Conservation (phyloP, 2,888 invertebrate genomes). For the Anoplius nigerrimus region DNA sequence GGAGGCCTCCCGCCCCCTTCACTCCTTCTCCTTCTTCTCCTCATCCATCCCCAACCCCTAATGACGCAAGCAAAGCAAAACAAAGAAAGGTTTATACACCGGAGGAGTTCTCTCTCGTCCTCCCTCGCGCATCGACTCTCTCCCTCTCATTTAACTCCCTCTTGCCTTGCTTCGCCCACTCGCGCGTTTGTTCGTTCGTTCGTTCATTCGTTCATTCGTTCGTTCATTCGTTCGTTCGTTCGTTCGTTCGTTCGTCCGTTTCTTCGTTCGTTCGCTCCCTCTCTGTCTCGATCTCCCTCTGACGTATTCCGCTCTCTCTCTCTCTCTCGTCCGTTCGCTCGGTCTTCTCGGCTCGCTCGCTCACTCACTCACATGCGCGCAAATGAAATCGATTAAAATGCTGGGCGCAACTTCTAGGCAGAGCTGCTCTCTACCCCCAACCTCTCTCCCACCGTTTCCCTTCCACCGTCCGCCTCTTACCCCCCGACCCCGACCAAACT, state of each 20-base stretch:
- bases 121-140: constrained; percentile 39
- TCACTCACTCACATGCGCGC: constrained; percentile 80
- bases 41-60: constrained; percentile 72
- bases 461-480: constrained; percentile 11
- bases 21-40: constrained; percentile 52
- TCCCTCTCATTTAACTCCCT: constrained; percentile 9
- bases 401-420: constrained; percentile 80
- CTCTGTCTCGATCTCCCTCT: constrained; percentile 35
- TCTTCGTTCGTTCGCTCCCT: constrained; percentile 8
- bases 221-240: constrained; percentile 5
- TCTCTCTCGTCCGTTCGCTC: constrained; percentile 30
- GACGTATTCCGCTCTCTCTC: constrained; percentile 21
- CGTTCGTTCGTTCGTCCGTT: constrained; percentile 23
- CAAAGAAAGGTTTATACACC: constrained; percentile 76
- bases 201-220: constrained; percentile 34
- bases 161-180: constrained; percentile 20
- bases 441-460: background rate
- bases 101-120: constrained; percentile 38
- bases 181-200: constrained; percentile 23
- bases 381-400: constrained; percentile 84
- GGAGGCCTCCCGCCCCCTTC: constrained; percentile 54
- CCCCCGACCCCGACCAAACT: constrained; percentile 26
- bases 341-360: constrained; percentile 33
- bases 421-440: constrained; percentile 64
- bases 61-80: constrained; percentile 78